Percentiles rank a stretch among this genome's conserved stretches.
Evolutionary conservation across 2,113 vertebrate genomes (phyloP).

Genomic region (Stictonetta naevosa): DNA sequence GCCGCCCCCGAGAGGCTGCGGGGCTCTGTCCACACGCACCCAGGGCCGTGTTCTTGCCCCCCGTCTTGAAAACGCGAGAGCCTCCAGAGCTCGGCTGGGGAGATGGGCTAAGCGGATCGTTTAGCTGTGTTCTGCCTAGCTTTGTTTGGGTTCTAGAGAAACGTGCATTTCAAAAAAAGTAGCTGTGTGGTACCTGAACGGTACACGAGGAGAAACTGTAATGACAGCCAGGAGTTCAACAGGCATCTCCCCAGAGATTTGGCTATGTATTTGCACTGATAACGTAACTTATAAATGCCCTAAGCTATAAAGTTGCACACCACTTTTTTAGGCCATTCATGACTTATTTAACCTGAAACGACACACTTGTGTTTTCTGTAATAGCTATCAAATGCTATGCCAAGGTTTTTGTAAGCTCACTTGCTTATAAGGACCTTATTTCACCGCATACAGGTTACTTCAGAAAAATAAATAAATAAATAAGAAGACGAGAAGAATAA

Average conservation of each 20-base stretch:
- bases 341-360: background rate
- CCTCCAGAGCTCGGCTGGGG: rapidly evolving
- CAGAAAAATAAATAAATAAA: background rate
- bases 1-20: too few species aligned
- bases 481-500: background rate
- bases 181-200: background rate
- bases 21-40: background rate
- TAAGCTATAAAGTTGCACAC: background rate
- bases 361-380: background rate
- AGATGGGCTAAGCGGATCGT: background rate
- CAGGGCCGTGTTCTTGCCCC: background rate
- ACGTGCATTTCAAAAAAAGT: background rate
- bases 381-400: background rate
- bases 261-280: background rate
- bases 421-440: background rate
- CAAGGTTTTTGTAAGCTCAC: background rate
- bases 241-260: background rate
- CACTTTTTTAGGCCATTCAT: background rate
- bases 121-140: background rate
- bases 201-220: background rate
- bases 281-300: background rate
- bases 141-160: background rate
- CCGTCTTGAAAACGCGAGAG: background rate
- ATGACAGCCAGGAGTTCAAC: background rate
- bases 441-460: background rate